phyloP scores from a whole-genome alignment of 2,797 vertebrate genomes.

The Enteromius thamalakanensis region DNA sequence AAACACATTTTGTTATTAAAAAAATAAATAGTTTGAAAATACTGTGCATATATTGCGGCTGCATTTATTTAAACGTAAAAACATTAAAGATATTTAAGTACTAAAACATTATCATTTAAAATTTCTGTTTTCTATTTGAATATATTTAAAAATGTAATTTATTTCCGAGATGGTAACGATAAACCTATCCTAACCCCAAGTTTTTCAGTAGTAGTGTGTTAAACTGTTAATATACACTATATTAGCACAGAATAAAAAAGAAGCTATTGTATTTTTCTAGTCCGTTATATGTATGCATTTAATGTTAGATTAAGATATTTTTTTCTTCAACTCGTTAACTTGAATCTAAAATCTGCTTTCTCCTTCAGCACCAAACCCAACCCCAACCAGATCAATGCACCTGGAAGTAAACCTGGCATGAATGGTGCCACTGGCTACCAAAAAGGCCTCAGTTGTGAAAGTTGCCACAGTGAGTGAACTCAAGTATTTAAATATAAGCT shows the following conservation, averaged over 20 bases:
- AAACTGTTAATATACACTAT: not conserved
- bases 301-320: not conserved
- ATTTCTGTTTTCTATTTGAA: not conserved
- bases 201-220: not conserved
- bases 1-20: too few species aligned
- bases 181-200: not conserved
- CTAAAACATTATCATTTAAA: not conserved
- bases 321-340: not conserved
- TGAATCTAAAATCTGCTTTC: not conserved
- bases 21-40: not conserved
- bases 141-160: not conserved
- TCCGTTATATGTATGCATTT: not conserved
- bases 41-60: not conserved
- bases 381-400: slow-evolving; percentile 94
- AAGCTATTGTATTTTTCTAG: not conserved
- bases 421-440: slow-evolving; percentile 90
- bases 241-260: not conserved
- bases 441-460: slow-evolving; percentile 93
- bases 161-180: not conserved
- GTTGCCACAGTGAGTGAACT: slow-evolving; percentile 90
- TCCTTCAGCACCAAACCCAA: slow-evolving; percentile 90
- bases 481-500: not conserved
- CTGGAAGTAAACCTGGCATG: slow-evolving; percentile 90
- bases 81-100: not conserved
- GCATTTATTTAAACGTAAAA: not conserved